Base-by-base conservation (phyloP, 2,888 invertebrate species). In the Phyllotreta cruciferae region DNA sequence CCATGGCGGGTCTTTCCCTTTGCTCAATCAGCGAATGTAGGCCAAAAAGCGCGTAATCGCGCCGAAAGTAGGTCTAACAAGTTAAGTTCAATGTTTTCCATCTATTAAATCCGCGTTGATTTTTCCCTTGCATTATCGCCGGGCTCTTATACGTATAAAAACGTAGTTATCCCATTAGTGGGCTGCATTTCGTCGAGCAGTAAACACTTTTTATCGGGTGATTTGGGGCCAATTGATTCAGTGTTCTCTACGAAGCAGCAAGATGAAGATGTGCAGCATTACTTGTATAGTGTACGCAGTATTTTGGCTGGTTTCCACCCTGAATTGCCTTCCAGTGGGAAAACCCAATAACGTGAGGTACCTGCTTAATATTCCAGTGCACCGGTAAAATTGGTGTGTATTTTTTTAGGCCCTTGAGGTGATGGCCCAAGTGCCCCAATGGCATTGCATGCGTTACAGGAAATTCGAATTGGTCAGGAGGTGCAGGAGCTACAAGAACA, bases 371-470 rank as follows among this genome's bases (percentile, higher is more conserved):
- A n/a, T n/a, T n/a, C n/a, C n/a, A n/a, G n/a, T n/a, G n/a, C n/a
- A n/a, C n/a, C n/a, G n/a, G n/a, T n/a, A n/a, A n/a, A n/a, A n/a
- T n/a, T n/a, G n/a, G n/a, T n/a, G n/a, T n/a, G n/a, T n/a, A n/a
- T n/a, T n/a, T n/a, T 74, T 73, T 60, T 85, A 92, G 86, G 88
- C 89, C 39, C 81, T 90, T 54, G 88, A 90, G 71, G 85, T 86
- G 39, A 91, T 92, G 90, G 84, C 87, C 67, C 87, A 91, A 80
- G 87, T 92, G 63, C 92, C 93, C 0, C 92, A 92, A 77, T 92
- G 91, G 91, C 92, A 93, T 78, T 93, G 92, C 79, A 85, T 92
- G 81, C 85, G 92, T 70, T 92, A 92, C 81, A 85, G 92, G 66
- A 90, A 90, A 74, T 90, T 91, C 75, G 91, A 92, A 73, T 82